Base-by-base conservation (phyloP, 2,797 vertebrate genomes). In the Lepus oiostolus region DNA sequence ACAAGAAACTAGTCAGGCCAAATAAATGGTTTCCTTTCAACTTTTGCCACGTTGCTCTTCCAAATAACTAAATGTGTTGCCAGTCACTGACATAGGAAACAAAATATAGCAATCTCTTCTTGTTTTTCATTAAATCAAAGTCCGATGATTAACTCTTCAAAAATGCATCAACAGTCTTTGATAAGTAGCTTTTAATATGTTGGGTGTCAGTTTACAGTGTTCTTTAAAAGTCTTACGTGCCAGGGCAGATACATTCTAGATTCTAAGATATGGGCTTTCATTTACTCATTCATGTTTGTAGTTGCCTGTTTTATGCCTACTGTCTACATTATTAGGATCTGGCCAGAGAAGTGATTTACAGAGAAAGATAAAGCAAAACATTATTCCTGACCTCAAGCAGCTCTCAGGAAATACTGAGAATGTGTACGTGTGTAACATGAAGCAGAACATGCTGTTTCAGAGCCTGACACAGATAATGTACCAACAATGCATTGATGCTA, bases 11-110 rank as follows among this genome's bases (percentile, higher is more conserved):
- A 76, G 38, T 38, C 47, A 74, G 17, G 52, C 74, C 92, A 91
- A 92, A 95, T 67, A 79, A 93, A 85, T 26, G 75, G 7, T 75
- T 84, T 68, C 21, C 92, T 92, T 96, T 93, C 83, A 90, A 50
- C 75, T 35, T 95, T 80, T 88, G 85, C 93, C 83, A 81, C 38
- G 79, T 91, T 85, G 62, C 38, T 38, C 11, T 83, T 94, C 85
- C 87, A 90, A 67, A 63, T 74, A 82, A 74, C 71, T 81, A 62
- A 90, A 71, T 76, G 32, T 35, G 42, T 10, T 72, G 62, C 65
- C 67, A 92, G 54, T 47, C 60, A 30, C 87, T 30, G 76, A 85
- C 77, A 94, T 92, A 82, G n/a, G 35, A 79, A 95, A 86, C 62
- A 84, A 42, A 96, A 70, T 70, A 77, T 58, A 68, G 74, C 42